These are phyloP conservation scores for Phortica magna DNA, from an alignment of 2,888 invertebrate species.

Conservation along the genomic window DNA sequence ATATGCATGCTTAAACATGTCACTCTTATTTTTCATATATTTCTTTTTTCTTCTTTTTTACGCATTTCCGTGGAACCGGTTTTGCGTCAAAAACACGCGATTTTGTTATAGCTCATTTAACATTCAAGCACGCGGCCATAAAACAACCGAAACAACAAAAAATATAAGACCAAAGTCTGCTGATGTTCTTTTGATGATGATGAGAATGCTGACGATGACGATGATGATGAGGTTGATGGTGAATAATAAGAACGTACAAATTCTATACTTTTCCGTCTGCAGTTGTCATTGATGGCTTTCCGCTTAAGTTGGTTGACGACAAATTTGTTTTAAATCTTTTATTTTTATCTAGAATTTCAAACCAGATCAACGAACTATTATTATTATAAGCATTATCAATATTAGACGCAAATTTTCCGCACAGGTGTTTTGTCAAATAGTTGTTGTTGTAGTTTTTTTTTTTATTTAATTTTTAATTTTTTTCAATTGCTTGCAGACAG, in stretches of 20 bases:
- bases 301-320: not conserved
- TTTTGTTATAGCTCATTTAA: conserved; percentile 12
- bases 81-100: not conserved
- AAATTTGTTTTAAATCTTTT: too few species aligned
- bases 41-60: not conserved
- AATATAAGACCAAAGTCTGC: not conserved
- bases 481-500: too few species aligned
- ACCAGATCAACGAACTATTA: too few species aligned
- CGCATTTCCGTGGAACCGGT: not conserved
- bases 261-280: not conserved
- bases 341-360: too few species aligned
- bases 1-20: not conserved
- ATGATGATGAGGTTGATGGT: not conserved
- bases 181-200: not conserved
- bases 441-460: too few species aligned
- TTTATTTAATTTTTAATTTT: too few species aligned
- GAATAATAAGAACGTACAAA: too few species aligned
- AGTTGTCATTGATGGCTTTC: not conserved
- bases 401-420: too few species aligned
- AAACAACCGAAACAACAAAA: too few species aligned
- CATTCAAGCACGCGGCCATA: not conserved
- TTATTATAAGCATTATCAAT: too few species aligned
- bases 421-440: too few species aligned
- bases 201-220: not conserved
- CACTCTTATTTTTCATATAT: not conserved